phyloP scores from a whole-genome alignment of 2,888 invertebrate genomes.

The Drosophila anomalipes region DNA sequence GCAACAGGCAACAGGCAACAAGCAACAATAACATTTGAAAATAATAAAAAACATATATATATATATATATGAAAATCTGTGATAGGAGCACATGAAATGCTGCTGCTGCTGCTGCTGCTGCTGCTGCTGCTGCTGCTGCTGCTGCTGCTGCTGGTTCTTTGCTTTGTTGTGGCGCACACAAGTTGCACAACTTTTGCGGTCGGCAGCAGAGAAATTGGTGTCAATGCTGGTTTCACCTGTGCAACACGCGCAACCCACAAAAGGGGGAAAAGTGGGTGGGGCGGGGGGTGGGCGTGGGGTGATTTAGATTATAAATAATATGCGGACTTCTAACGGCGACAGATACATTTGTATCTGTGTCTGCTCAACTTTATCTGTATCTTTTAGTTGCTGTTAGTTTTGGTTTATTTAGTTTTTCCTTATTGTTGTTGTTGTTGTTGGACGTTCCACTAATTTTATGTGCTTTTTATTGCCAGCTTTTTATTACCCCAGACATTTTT shows the following conservation, averaged over 20 bases:
- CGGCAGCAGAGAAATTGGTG: slow-evolving; percentile 36
- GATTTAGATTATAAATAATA: slow-evolving; percentile 70
- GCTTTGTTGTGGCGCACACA: slow-evolving; percentile 14
- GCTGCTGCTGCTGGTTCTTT: neutral
- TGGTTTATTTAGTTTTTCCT: neutral
- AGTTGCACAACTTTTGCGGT: slow-evolving; percentile 46
- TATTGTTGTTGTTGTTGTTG: slow-evolving; percentile 8
- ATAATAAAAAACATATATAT: slow-evolving; percentile 27
- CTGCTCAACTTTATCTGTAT: slow-evolving; percentile 7
- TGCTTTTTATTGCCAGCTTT: slow-evolving; percentile 76
- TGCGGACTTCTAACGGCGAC: slow-evolving; percentile 43
- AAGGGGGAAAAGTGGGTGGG: neutral
- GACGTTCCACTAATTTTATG: slow-evolving; percentile 74
- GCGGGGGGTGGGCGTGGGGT: neutral
- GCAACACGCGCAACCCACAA: slow-evolving; percentile 60
- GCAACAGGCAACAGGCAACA: slow-evolving; percentile 17
- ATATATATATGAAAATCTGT: neutral
- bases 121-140: neutral
- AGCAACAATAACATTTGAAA: slow-evolving; percentile 10
- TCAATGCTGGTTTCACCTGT: slow-evolving; percentile 66
- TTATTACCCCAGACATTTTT: slow-evolving; percentile 78
- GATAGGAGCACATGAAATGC: neutral
- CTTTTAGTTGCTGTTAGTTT: slow-evolving; percentile 8
- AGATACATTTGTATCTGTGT: slow-evolving; percentile 61
- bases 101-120: neutral